These are phyloP conservation scores for Cinclus cinclus DNA, from an alignment of 2,113 vertebrate species.

Conservation along the genomic window DNA sequence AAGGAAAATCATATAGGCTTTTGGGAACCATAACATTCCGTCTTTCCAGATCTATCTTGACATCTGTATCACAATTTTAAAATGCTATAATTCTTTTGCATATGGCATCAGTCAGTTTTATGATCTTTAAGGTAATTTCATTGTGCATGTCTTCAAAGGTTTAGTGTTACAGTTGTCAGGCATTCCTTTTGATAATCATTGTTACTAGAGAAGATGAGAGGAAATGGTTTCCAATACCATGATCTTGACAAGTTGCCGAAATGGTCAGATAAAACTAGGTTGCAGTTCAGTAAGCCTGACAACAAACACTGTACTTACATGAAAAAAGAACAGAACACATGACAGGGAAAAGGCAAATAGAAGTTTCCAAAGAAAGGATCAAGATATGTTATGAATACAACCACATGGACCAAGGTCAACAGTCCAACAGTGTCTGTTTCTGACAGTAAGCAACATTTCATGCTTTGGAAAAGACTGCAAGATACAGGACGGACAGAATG, in stretches of 20 bases:
- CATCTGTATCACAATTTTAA: not conserved
- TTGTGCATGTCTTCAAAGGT: not conserved
- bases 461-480: not conserved
- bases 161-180: not conserved
- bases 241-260: not conserved
- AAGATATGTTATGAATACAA: not conserved
- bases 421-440: not conserved
- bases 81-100: not conserved
- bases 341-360: not conserved
- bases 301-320: not conserved
- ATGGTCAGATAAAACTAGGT: not conserved
- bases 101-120: not conserved
- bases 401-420: not conserved
- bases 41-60: not conserved
- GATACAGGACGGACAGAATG: not conserved
- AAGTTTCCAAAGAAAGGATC: not conserved
- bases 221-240: not conserved
- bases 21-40: not conserved
- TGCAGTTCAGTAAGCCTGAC: not conserved
- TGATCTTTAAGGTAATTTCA: conserved; percentile 15
- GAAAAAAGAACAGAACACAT: not conserved
- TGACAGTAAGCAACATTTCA: not conserved
- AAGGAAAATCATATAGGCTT: not conserved
- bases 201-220: not conserved
- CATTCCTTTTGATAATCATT: conserved; percentile 14